Evolutionary conservation across 2,888 invertebrate genomes (phyloP), one percentile per base, ranked within the genome.

Genomic region (Parnassius orleans): DNA sequence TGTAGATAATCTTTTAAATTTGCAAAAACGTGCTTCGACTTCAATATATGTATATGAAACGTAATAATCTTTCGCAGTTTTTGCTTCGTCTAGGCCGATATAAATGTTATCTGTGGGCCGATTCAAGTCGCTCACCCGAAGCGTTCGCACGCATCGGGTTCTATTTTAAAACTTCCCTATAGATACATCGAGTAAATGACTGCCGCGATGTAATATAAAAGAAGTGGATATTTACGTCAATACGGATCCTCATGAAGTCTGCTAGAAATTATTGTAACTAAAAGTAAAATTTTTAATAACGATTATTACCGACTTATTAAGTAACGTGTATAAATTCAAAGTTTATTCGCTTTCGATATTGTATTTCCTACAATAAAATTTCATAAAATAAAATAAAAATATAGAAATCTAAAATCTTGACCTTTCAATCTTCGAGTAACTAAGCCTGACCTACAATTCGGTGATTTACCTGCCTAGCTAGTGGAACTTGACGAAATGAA

Each of bases 81-180:
- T 46, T n/a, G 11, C n/a, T 15, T 48, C 48, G 48, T 15, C 15
- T 9, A 14, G 9, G 12, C 48, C 68, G 68, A 66, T 78, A 80
- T 79, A 78, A 79, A 79, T 76, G 78, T 80, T 83, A 83, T 82
- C 80, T 77, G 70, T 69, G 71, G 68, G 69, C 65, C 68, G 69
- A 71, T 72, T 72, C 68, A 69, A 76, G 73, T 73, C 74, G 73
- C 73, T 74, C 72, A 74, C 71, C 61, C 68, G 68, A 67, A 66
- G 66, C 65, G 69, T 66, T 68, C 70, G 72, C 72, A 68, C 72
- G 65, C 65, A 72, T 67, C 68, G 65, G 68, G 74, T 76, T 83
- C 86, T 86, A 86, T 81, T 83, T 84, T 83, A 74, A 80, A 81
- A 76, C 77, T 75, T 79, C 76, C 78, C 78, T 60, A 60, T 56